These are phyloP conservation scores for Cerceris rybyensis DNA, from an alignment of 2,888 invertebrate species.

Conservation along the genomic window DNA sequence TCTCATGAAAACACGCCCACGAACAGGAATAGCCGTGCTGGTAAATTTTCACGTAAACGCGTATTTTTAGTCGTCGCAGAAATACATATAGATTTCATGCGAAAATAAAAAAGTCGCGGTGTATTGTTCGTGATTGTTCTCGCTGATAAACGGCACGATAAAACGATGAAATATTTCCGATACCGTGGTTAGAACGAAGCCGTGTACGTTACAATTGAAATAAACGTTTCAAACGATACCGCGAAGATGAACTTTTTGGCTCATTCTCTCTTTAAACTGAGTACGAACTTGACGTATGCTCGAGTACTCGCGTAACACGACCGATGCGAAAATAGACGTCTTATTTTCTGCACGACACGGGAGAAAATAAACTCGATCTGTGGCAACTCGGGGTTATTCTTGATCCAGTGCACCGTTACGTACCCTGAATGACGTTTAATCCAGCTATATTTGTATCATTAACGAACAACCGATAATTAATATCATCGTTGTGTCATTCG, in stretches of 20 bases:
- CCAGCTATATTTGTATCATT: neutral
- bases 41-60: neutral
- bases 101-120: neutral
- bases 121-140: neutral
- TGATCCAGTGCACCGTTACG: slow-evolving; percentile 55
- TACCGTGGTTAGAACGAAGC: neutral
- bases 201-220: neutral
- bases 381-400: slow-evolving; percentile 67
- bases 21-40: neutral
- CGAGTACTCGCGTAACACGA: slow-evolving; percentile 54
- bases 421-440: slow-evolving; percentile 32
- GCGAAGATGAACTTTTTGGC: slow-evolving; percentile 31
- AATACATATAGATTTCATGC: neutral
- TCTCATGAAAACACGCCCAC: neutral
- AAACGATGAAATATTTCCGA: neutral
- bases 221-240: slow-evolving; percentile 6
- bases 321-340: slow-evolving; percentile 69
- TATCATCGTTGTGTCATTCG: neutral
- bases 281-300: slow-evolving; percentile 61
- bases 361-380: slow-evolving; percentile 74
- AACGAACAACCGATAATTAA: neutral
- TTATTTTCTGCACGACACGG: slow-evolving; percentile 68
- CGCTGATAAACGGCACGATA: neutral
- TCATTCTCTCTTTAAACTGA: slow-evolving; percentile 8
- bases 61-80: neutral